Base-by-base conservation (phyloP, 2,113 vertebrate species). In the Grus americana region DNA sequence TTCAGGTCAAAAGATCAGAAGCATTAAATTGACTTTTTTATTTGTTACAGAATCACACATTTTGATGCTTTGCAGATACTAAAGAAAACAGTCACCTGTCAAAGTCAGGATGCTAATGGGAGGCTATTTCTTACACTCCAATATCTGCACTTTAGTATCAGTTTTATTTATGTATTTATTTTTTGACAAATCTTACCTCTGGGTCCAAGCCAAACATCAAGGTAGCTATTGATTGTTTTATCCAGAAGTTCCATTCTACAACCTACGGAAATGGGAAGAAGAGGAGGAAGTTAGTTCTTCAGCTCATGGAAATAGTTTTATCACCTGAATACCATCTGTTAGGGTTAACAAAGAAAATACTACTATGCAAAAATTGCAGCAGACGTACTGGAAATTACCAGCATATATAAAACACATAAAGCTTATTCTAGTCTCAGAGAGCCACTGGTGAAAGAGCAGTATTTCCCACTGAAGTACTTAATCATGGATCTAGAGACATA, bases 141-240 rank as follows among this genome's bases (percentile, higher is more conserved):
- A 4, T 62, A 65, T 26, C 27, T 59, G n/a, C 32, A 46, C 24
- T 66, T 86, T 61, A 42, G 11, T 21, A 87, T 16, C 11, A 65
- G 17, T 38, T 85, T 86, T 50, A 92, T 63, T 85, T 46, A 36
- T 11, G 21, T 30, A 17, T 79, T 84, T 71, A 66, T 47, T 23
- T 84, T 92, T 47, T 78, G 84, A 79, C 71, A 92, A 81, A 79
- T 59, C 97, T 99, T 97, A 99, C 99, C 99, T 98, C 99, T 99
- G 90, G 99, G 99, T 93, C 99, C 99, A 96, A 99, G 98, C 98
- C 98, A 99, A 91, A 99, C 96, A 88, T 98, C 98, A 71, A 99
- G 97, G 92, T 99, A 98, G 75, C 98, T 96, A 98, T 99, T 99
- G 59, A 99, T 97, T 91, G 98, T 99, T 92, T 98, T 98, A 98